Evolutionary conservation across 2,113 vertebrate genomes (phyloP), one percentile per base, ranked within the genome.

Genomic region (Bufo bufo): DNA sequence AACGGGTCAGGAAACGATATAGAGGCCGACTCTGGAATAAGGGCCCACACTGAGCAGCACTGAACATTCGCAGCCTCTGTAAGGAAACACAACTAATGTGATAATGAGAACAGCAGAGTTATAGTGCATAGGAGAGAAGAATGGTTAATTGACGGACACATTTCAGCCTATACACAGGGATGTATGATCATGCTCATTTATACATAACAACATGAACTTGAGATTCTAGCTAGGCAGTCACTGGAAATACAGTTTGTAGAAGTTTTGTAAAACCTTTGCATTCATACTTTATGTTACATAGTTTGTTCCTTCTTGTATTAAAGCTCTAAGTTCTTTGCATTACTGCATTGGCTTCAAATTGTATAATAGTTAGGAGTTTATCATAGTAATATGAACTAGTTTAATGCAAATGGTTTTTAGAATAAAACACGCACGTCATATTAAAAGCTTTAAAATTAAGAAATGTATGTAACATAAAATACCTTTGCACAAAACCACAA

Each of bases 51-150:
- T 86, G 85, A 78, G 75, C 58, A 52, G 85, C 45, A 50, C 11
- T 20, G 33, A 75, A 65, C n/a, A 49, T 78, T 54, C 47, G 43
- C 17, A 17, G 65, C 59, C 47, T 78, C 59, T 54, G 33, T 65
- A 33, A 77, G 75, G 75, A 80, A 81, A 52, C 77, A 74, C 20
- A 80, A 23, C 85, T 65, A 87, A 80, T 66, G 77, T 80, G 77
- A 87, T 87, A 87, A 85, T 85, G 84, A 85, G 84, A 49, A 61
- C 72, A 77, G 47, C 85, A 79, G 77, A 56, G 77, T 87, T 87
- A 87, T 71, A 78, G 77, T 80, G 33, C 85, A 71, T 69, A 20
- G 33, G 85, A 71, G 85, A 65, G 20, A 45, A 71, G 61, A 71
- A 80, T 54, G 11, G 74, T 77, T 87, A 56, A 80, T 87, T 80